phyloP scores from a whole-genome alignment of 2,888 invertebrate genomes.

The Calliopum simillimum region DNA sequence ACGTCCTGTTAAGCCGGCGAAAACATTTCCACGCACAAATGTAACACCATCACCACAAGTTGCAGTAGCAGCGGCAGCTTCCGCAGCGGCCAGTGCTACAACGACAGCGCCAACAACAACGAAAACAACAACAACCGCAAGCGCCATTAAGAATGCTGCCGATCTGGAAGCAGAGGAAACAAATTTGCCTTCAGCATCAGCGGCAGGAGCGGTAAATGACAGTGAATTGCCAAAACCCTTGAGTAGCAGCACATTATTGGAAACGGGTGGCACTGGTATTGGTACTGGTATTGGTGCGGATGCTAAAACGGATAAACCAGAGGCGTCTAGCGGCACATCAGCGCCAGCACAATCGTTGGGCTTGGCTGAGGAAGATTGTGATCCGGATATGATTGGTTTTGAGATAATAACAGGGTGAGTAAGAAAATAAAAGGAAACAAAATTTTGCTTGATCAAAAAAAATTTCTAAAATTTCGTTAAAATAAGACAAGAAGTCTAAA shows the following conservation, averaged over 20 bases:
- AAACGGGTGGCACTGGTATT: conserved; percentile 35
- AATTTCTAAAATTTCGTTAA: too few relatives aligned
- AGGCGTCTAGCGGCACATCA: conserved; percentile 37
- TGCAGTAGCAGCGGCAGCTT: conserved; percentile 35
- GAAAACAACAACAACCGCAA: conserved; percentile 39
- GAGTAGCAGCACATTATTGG: conserved; percentile 35
- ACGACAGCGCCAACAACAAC: conserved; percentile 34
- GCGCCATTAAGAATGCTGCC: conserved; percentile 31
- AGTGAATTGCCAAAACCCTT: conserved; percentile 63
- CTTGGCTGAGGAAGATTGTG: conserved; percentile 78
- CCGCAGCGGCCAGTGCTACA: conserved; percentile 24
- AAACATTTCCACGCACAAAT: conserved; percentile 65
- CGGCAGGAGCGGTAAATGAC: conserved; percentile 50
- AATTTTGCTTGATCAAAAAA: not conserved
- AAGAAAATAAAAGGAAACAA: conserved; percentile 42
- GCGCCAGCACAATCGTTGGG: conserved; percentile 42
- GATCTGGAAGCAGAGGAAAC: conserved; percentile 50
- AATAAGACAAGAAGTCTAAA: too few relatives aligned
- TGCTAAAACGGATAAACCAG: conserved; percentile 58
- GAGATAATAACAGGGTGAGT: conserved; percentile 88
- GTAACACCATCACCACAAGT: conserved; percentile 60
- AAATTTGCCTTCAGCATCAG: conserved; percentile 40
- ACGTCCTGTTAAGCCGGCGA: conserved; percentile 64
- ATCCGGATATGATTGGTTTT: conserved; percentile 91
- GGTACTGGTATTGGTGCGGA: conserved; percentile 45